A percentile compares a stretch with the other conserved stretches of the same genome.
Evolutionary conservation across 2,888 invertebrate species (phyloP).

Genomic region (Agrochola litura): DNA sequence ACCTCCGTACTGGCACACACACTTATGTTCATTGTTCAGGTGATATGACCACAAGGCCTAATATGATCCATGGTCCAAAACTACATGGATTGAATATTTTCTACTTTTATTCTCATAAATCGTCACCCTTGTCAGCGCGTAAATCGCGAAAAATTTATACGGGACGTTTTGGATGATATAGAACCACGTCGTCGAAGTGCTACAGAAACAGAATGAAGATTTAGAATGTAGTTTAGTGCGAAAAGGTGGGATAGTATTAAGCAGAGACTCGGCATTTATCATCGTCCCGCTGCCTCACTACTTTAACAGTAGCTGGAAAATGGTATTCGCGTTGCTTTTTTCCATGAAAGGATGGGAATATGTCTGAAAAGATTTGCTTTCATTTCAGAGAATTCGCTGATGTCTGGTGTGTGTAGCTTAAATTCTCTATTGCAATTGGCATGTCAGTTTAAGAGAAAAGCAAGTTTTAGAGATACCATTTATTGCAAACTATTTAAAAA

Average conservation of each 20-base stretch:
- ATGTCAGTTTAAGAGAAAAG: not conserved
- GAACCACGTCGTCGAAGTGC: conserved; percentile 49
- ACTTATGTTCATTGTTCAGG: not conserved
- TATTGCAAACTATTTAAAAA: not conserved
- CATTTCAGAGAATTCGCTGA: not conserved
- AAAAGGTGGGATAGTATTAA: conserved; percentile 43
- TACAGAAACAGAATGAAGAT: conserved; percentile 51
- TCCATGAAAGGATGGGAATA: not conserved
- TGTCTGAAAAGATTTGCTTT: not conserved
- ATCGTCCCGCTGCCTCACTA: conserved; percentile 17
- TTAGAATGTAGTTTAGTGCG: conserved; percentile 45
- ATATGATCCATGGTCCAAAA: conserved; percentile 19
- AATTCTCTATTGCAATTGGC: not conserved
- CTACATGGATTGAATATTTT: conserved; percentile 56
- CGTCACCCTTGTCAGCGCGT: conserved; percentile 62
- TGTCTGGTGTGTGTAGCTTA: not conserved
- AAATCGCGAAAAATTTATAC: conserved; percentile 64
- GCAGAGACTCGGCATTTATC: conserved; percentile 38
- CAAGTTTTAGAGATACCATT: not conserved
- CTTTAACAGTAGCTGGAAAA: conserved; percentile 31
- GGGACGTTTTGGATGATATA: conserved; percentile 62
- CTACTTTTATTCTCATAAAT: conserved; percentile 61
- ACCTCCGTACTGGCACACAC: not conserved
- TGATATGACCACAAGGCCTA: not conserved
- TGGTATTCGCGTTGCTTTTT: conserved; percentile 17